Evolutionary conservation across 1,140 invertebrate species (phyloP).

Genomic region (Penaeus japonicus): DNA sequence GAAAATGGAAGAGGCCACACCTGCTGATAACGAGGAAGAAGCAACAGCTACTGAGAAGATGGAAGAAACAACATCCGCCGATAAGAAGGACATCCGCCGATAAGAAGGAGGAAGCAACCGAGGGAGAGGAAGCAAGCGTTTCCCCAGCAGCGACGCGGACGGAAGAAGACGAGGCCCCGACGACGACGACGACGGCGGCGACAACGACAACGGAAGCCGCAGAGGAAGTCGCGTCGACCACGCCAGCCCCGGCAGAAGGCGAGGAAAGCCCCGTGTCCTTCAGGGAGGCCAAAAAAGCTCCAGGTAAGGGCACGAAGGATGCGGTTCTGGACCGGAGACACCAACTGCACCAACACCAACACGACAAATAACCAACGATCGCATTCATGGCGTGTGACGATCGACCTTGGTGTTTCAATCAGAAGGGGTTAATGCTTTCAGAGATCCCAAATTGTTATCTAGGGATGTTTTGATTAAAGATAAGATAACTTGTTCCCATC

Average conservation of each 20-base stretch:
- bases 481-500: too few relatives aligned
- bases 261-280: background rate
- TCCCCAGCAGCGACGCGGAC: too few relatives aligned
- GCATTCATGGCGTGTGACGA: too few relatives aligned
- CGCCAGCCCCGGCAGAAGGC: background rate
- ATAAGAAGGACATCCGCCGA: too few relatives aligned
- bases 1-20: too few relatives aligned
- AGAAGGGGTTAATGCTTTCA: background rate
- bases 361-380: background rate
- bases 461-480: background rate
- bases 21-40: too few relatives aligned
- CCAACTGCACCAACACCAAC: background rate
- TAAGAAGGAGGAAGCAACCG: too few relatives aligned
- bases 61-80: too few relatives aligned
- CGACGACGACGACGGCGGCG: background rate
- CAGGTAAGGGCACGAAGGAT: conserved; percentile 31
- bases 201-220: background rate
- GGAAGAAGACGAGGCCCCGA: background rate
- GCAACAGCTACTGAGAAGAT: too few relatives aligned
- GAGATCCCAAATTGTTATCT: background rate
- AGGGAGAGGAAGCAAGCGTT: too few relatives aligned
- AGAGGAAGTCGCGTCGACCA: background rate
- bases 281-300: conserved; percentile 37
- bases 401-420: too few relatives aligned
- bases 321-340: background rate